Base-by-base conservation (phyloP, 92 coral and sea anemone species). In the Bergia puertoricense region DNA sequence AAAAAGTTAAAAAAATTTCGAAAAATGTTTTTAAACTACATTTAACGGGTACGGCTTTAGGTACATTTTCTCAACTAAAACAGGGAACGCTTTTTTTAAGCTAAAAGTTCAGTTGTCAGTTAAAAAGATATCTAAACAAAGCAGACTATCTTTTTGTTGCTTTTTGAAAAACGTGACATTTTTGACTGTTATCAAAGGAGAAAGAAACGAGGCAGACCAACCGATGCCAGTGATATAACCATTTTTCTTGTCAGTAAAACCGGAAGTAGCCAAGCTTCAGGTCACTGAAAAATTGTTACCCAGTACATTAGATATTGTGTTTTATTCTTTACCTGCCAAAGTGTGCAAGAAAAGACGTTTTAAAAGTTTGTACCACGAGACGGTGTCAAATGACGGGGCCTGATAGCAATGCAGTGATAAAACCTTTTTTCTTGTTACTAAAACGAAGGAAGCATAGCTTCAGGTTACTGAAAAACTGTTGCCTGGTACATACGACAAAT, bases 281-380 rank as follows among this genome's bases (percentile, higher is more conserved):
- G 5, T 23, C 36, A 2, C 15, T 39, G 6, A 59, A 38, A 2
- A 42, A 6, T 71, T 30, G 23, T 48, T 36, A 5, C 40, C 15
- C 2, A 2, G 74, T 66, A 22, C 57, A 42, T 84, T 84, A 84
- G 22, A 46, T 16, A 71, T 18, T 69, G 45, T 72, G 22, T 23
- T 48, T 71, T 75, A 45, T 30, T 84, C 4, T 14, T 43, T n/a
- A 84, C 87, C 87, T 69, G 87, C 36, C 65, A 69, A 43, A 37
- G 6, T 38, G 5, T 44, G 62, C 45, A 43, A 67, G 80, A 43
- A 76, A 45, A 40, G 46, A 20, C 80, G 22, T 41, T 76, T 62
- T 22, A 62, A 62, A 18, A 20, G 6, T 62, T 6, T 23, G 69
- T 62, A 62, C 30, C 69, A 51, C 37, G 23, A 37, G 11, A 14